Evolutionary conservation across 2,888 invertebrate genomes (phyloP).

Genomic region (Ormyrus nitidulus): DNA sequence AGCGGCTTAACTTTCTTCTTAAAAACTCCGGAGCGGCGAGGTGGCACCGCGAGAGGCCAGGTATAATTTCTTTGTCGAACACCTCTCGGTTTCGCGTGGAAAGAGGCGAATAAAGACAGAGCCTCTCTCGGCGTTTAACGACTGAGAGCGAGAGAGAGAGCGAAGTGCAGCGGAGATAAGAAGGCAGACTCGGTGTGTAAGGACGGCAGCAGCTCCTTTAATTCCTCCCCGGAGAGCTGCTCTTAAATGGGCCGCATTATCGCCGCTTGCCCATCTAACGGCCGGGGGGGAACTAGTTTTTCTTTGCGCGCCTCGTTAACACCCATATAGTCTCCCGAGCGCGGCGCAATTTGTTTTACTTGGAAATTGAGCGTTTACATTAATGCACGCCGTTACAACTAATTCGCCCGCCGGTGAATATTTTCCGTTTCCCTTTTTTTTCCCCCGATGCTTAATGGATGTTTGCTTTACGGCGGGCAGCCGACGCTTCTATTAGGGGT

Average conservation of each 20-base stretch:
- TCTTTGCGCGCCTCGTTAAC: slow-evolving; percentile 48
- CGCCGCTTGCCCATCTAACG: slow-evolving; percentile 34
- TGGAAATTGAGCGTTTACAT: slow-evolving; percentile 47
- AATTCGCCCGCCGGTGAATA: neutral
- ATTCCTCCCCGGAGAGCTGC: slow-evolving; percentile 1
- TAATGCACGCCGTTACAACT: slow-evolving; percentile 8
- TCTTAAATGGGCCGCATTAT: slow-evolving; percentile 48
- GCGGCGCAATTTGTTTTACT: slow-evolving; percentile 47
- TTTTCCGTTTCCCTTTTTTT: neutral
- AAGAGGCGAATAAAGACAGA: slow-evolving; percentile 16
- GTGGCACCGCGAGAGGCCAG: neutral
- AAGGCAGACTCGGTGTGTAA: neutral
- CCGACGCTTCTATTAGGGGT: too few relatives aligned
- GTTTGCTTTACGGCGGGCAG: too few relatives aligned
- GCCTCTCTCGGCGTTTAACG: slow-evolving; percentile 25
- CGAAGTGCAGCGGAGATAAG: slow-evolving; percentile 15
- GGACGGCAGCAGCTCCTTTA: slow-evolving; percentile 30
- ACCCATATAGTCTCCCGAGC: neutral
- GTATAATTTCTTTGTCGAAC: slow-evolving; percentile 50
- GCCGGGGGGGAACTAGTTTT: slow-evolving; percentile 26
- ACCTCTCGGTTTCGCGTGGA: slow-evolving; percentile 10
- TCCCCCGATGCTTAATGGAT: too few relatives aligned
- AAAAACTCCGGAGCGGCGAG: neutral
- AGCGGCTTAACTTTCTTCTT: slow-evolving; percentile 51
- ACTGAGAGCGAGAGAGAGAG: slow-evolving; percentile 20